Percentiles rank a stretch among this genome's conserved stretches.
These are phyloP conservation scores for Danionella cerebrum DNA, from an alignment of 2,113 vertebrate species.

Conservation along the genomic window DNA sequence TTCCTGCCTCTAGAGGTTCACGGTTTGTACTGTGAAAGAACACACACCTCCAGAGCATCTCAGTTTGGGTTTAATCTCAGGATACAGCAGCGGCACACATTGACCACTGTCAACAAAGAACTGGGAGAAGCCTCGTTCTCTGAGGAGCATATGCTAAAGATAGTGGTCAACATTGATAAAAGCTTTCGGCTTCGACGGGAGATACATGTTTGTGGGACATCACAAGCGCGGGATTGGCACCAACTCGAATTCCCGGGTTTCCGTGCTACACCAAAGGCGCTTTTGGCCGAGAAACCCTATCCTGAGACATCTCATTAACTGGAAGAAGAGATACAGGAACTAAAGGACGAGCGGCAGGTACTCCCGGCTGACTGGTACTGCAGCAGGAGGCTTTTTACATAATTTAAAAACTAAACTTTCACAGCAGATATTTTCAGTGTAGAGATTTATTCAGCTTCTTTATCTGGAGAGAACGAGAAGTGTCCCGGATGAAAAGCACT, in stretches of 20 bases:
- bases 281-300: slow-evolving; percentile 37
- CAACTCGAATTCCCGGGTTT: slow-evolving; percentile 3
- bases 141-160: slow-evolving; percentile 37
- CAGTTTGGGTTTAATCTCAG: slow-evolving; percentile 51
- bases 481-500: slow-evolving; percentile 11
- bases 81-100: slow-evolving; percentile 38
- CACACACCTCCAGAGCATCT: slow-evolving; percentile 56
- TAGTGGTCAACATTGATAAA: slow-evolving; percentile 64
- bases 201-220: slow-evolving; percentile 42
- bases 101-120: slow-evolving; percentile 62
- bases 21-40: slow-evolving; percentile 23
- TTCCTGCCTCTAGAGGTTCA: slow-evolving; percentile 35
- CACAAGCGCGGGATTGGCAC: slow-evolving; percentile 49
- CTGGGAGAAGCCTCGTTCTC: slow-evolving; percentile 48
- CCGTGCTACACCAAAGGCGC: slow-evolving; percentile 43
- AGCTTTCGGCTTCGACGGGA: slow-evolving; percentile 48
- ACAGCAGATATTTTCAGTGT: slow-evolving; percentile 11
- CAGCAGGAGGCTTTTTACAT: slow-evolving; percentile 17
- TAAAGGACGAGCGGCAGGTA: slow-evolving; percentile 1
- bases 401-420: slow-evolving; percentile 32
- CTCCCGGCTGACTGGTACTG: slow-evolving; percentile 14
- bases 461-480: slow-evolving; percentile 6
- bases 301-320: slow-evolving; percentile 45
- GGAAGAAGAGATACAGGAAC: background rate
- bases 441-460: background rate